Evolutionary conservation across 1,140 invertebrate species (phyloP), one percentile per base, ranked within the genome.

Genomic region (Pseudomyrmex cubaensis): DNA sequence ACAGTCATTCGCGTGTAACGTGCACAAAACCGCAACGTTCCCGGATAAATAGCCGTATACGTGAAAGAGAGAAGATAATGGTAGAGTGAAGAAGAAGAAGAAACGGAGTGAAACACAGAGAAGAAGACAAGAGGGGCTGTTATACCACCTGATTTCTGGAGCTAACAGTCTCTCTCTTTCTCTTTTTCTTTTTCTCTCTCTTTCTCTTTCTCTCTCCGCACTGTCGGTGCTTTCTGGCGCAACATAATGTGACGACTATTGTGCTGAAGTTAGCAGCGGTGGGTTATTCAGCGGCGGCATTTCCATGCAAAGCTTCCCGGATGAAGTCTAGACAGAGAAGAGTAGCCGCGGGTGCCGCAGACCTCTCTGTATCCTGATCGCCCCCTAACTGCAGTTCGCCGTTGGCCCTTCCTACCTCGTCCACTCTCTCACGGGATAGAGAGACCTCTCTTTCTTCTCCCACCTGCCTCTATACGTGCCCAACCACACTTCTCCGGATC

Each of bases 211-310:
- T 35, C 35, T 35, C 84, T 75, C 56, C 25, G 75, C 63, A 61
- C 67, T 80, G 84, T 86, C 80, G 84, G 61, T 86, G 82, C 86
- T 91, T 88, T 92, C 91, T 90, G 91, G 89, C 82, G 91, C 90
- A 90, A 92, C 91, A 89, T 92, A 91, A 92, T 90, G 90, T 92
- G 91, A 92, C 90, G 90, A 86, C 86, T 88, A 92, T 92, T 92
- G 91, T 92, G 90, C 87, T 88, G 66, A 87, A 92, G 90, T 92
- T 91, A 92, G 87, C 88, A 83, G 74, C 85, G 89, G 89, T 90
- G 84, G 88, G 90, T 91, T 92, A 92, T 92, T 91, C 90, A 92
- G 84, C 84, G 84, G 75, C 84, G 72, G 91, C 89, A 91, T 91
- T 92, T 91, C 89, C 90, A 92, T 92, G 90, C 88, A 92, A 91